Percentiles rank a stretch among this genome's conserved stretches.
Conservation (phyloP, 2,797 vertebrate genomes). For the Serranus cabrilla region DNA sequence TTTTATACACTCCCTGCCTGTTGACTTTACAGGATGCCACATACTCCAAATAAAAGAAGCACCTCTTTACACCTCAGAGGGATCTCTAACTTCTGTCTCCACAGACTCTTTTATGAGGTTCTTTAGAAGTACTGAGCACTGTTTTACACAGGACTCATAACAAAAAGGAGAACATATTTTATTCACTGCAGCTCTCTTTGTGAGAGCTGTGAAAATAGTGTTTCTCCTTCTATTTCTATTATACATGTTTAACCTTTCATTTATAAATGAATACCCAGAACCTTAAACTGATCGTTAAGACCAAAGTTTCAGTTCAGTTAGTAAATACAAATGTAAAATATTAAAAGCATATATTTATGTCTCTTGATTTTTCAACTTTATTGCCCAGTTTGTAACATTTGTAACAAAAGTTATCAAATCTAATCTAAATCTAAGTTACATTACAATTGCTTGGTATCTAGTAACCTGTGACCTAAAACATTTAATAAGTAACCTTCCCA, state of each 20-base stretch:
- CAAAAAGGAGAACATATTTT: background rate
- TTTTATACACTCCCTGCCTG: conserved; percentile 75
- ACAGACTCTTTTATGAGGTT: conserved; percentile 35
- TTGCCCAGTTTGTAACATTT: no score
- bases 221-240: background rate
- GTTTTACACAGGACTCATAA: conserved; percentile 15
- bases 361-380: no score
- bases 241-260: background rate
- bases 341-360: no score
- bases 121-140: background rate
- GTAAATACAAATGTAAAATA: no score
- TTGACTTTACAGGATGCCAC: conserved; percentile 77
- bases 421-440: no score
- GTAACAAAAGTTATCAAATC: no score
- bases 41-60: conserved; percentile 65
- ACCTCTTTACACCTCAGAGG: conserved; percentile 61
- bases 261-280: background rate
- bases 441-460: no score
- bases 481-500: no score
- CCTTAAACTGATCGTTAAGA: background rate
- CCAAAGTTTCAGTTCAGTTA: background rate
- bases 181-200: background rate
- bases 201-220: background rate
- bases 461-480: no score
- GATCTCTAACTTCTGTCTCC: conserved; percentile 40